Conservation (phyloP, 2,113 vertebrate genomes). For the Hepsetus odoe region DNA sequence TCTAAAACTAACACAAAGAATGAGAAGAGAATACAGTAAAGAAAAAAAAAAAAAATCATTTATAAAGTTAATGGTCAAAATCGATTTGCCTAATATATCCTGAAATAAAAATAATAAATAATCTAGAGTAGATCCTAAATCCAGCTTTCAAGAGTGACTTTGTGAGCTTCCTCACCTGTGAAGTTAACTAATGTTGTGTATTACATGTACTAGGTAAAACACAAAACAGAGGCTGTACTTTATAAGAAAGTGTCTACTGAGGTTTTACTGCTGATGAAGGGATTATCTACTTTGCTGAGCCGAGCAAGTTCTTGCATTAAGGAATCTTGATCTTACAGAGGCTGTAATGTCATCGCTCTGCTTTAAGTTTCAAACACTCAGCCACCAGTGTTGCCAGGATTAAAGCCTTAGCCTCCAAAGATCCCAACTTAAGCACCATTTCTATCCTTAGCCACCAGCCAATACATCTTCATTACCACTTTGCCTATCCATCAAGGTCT, state of each 20-base stretch:
- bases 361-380: background rate
- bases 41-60: background rate
- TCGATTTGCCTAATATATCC: background rate
- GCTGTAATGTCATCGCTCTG: background rate
- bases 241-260: background rate
- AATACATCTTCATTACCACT: background rate
- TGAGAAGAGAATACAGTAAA: background rate
- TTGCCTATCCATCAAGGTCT: background rate
- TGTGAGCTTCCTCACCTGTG: background rate
- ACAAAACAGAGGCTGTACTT: background rate
- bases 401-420: conserved; percentile 2
- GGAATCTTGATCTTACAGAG: background rate
- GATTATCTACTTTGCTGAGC: background rate
- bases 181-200: background rate
- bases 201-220: background rate
- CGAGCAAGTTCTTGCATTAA: background rate
- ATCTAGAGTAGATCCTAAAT: too few relatives aligned
- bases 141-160: background rate
- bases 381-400: background rate
- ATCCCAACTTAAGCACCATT: background rate
- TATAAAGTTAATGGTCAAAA: background rate
- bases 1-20: background rate
- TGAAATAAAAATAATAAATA: too few relatives aligned
- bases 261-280: background rate
- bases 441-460: background rate